These are phyloP conservation scores for Ormia ochracea DNA, from an alignment of 2,888 invertebrate species.

Conservation along the genomic window DNA sequence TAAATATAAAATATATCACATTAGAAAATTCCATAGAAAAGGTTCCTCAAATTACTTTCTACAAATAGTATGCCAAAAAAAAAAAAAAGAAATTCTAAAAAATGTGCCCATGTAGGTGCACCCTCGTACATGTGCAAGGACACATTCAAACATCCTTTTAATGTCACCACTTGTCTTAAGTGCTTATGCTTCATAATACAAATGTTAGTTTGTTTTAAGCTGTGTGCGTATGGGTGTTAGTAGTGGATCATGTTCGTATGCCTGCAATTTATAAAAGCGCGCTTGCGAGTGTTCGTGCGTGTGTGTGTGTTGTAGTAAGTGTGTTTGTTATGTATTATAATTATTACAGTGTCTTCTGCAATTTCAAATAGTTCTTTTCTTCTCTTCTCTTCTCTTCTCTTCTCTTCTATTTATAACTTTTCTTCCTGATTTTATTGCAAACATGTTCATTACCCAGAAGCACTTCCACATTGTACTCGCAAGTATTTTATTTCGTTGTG, in stretches of 20 bases:
- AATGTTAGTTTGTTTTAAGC: constrained; percentile 32
- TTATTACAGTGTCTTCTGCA: constrained; percentile 49
- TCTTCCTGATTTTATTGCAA: constrained; percentile 27
- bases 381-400: background rate
- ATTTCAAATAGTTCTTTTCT: constrained; percentile 9
- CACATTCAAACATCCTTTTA: constrained; percentile 47
- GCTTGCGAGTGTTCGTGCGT: background rate
- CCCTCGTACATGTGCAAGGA: background rate
- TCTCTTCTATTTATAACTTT: background rate
- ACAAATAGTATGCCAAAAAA: too few species aligned
- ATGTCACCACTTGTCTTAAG: constrained; percentile 60
- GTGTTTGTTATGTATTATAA: constrained; percentile 22
- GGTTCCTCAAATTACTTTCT: too few species aligned
- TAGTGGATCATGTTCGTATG: background rate
- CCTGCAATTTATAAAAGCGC: too few species aligned
- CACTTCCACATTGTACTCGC: background rate
- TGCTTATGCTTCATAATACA: constrained; percentile 48
- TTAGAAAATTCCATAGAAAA: too few species aligned
- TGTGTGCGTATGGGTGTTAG: too few species aligned
- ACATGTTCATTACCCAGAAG: constrained; percentile 2
- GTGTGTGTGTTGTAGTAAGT: background rate
- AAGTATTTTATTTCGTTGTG: constrained; percentile 2
- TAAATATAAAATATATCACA: too few species aligned
- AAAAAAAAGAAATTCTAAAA: too few species aligned
- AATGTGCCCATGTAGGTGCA: background rate